A percentile compares a stretch with the other conserved stretches of the same genome.
Evolutionary conservation across 2,797 vertebrate genomes (phyloP).

Genomic region (Notoglanidium macrostoma): DNA sequence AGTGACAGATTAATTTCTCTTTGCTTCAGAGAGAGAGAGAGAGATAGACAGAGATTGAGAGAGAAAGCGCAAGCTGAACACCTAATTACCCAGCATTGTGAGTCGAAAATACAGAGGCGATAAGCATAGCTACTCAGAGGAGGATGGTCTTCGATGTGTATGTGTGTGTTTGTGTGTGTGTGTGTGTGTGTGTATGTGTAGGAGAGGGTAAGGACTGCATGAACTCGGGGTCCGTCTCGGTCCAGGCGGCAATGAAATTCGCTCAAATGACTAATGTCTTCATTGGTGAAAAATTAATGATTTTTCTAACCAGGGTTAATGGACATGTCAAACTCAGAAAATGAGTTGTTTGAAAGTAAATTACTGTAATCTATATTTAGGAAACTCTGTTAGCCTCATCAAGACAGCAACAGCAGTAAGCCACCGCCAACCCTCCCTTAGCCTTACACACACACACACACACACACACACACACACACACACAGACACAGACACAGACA

Average conservation of each 20-base stretch:
- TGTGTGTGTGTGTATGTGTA: constrained; percentile 48
- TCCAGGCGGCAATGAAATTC: constrained; percentile 79
- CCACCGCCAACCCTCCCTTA: constrained; percentile 12
- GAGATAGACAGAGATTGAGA: constrained; percentile 15
- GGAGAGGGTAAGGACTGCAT: constrained; percentile 52
- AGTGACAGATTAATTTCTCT: constrained; percentile 83
- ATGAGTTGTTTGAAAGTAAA: constrained; percentile 96
- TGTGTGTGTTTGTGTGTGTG: constrained; percentile 52
- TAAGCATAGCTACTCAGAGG: constrained; percentile 71
- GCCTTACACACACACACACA: constrained; percentile 24
- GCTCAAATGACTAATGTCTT: constrained; percentile 91
- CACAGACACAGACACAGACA: constrained; percentile 38
- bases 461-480: not conserved
- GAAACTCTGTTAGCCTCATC: constrained; percentile 74
- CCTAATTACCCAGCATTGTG: constrained; percentile 81
- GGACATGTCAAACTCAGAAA: constrained; percentile 92
- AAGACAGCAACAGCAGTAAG: constrained; percentile 63
- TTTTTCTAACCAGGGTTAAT: constrained; percentile 92
- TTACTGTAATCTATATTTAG: constrained; percentile 93
- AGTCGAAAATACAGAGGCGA: constrained; percentile 75
- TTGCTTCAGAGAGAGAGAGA: constrained; percentile 54
- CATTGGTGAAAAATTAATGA: constrained; percentile 91
- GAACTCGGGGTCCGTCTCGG: constrained; percentile 65
- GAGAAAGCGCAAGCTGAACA: constrained; percentile 71
- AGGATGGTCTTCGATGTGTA: constrained; percentile 56